Conservation (phyloP, 2,888 invertebrate species). For the Nomada fabriciana region DNA sequence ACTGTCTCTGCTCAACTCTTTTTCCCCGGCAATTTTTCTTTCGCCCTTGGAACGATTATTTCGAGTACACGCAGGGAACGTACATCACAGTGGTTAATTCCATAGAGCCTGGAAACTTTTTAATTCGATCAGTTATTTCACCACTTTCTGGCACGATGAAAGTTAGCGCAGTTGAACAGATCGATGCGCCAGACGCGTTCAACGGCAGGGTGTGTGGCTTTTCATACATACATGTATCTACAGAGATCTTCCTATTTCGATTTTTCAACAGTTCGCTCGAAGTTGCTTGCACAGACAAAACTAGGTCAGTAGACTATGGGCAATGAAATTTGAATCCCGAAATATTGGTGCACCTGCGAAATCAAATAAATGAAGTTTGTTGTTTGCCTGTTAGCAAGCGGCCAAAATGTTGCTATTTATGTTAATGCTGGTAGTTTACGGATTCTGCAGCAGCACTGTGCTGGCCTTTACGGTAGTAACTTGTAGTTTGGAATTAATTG, state of each 20-base stretch:
- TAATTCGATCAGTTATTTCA: slow-evolving; percentile 50
- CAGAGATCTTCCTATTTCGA: not conserved
- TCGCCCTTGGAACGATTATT: slow-evolving; percentile 1
- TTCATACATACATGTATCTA: not conserved
- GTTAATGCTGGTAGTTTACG: slow-evolving; percentile 13
- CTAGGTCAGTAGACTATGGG: not conserved
- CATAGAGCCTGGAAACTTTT: slow-evolving; percentile 47
- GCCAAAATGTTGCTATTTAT: slow-evolving; percentile 32
- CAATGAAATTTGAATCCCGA: slow-evolving; percentile 3
- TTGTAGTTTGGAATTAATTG: slow-evolving; percentile 25
- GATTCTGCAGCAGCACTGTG: not conserved
- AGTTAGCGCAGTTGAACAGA: slow-evolving; percentile 2
- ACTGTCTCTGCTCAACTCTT: slow-evolving; percentile 10
- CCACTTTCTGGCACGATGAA: not conserved
- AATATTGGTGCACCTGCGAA: not conserved
- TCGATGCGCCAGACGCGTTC: slow-evolving; percentile 14
- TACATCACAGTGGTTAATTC: slow-evolving; percentile 39
- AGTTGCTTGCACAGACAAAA: not conserved
- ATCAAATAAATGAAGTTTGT: slow-evolving; percentile 25
- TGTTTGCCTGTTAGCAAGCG: not conserved
- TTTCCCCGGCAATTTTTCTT: not conserved
- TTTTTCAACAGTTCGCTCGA: not conserved
- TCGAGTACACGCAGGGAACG: not conserved
- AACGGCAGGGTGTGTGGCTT: not conserved
- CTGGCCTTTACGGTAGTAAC: not conserved